Percentiles rank a stretch among this genome's conserved stretches.
Conservation (phyloP, 2,888 invertebrate genomes). For the Lissocephala sabroskyi region DNA sequence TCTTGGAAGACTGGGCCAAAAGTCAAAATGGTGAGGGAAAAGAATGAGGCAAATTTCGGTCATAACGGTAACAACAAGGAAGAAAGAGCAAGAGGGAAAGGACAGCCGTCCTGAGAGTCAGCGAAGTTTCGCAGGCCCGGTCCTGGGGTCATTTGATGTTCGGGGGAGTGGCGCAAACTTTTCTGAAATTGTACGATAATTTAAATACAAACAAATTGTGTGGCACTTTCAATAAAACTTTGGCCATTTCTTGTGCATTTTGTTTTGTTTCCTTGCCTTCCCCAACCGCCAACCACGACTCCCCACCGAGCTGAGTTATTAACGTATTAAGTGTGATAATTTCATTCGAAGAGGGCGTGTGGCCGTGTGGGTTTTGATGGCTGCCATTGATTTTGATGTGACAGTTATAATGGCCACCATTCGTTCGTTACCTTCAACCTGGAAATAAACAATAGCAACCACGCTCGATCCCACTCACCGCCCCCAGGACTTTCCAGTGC, state of each 20-base stretch:
- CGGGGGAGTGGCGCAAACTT: conserved; percentile 34
- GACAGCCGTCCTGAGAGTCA: too few relatives aligned
- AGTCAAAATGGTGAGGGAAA: conserved; percentile 24
- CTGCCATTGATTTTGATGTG: conserved; percentile 12
- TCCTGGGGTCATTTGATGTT: too few relatives aligned
- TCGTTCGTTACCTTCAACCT: too few relatives aligned
- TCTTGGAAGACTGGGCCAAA: conserved; percentile 15
- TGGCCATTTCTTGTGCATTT: conserved; percentile 47
- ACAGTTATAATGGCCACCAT: conserved; percentile 21
- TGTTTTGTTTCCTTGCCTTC: conserved; percentile 3
- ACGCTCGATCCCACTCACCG: conserved; percentile 2
- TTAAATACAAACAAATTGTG: conserved; percentile 65
- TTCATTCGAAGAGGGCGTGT: conserved; percentile 1
- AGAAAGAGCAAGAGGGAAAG: too few relatives aligned
- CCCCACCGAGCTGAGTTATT: conserved; percentile 59
- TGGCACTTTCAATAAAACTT: conserved; percentile 66
- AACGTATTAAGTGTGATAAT: conserved; percentile 50
- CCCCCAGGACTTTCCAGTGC: conserved; percentile 7
- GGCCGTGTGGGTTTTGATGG: background rate
- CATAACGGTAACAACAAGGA: conserved; percentile 19
- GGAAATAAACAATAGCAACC: too few relatives aligned
- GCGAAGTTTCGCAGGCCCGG: too few relatives aligned
- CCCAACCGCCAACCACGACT: too few relatives aligned
- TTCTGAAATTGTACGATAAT: conserved; percentile 57
- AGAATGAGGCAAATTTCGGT: too few relatives aligned